A percentile compares a stretch with the other conserved stretches of the same genome.
Evolutionary conservation across 2,888 invertebrate genomes (phyloP).

Genomic region (Caenorhabditis afra): DNA sequence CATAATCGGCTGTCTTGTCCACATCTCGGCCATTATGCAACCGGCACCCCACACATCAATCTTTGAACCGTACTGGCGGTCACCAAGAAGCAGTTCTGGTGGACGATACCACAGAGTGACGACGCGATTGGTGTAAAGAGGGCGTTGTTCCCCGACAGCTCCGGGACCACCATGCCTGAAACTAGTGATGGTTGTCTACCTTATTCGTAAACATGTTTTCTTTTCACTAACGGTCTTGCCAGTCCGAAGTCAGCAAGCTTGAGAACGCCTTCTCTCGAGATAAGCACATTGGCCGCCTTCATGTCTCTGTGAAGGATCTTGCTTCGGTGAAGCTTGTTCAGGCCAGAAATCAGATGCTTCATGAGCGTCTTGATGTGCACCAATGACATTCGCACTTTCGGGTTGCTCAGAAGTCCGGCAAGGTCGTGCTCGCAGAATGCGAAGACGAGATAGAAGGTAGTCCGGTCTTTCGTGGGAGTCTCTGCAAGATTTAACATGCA

Average conservation of each 20-base stretch:
- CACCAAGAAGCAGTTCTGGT: slow-evolving; percentile 4
- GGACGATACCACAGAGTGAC: slow-evolving; percentile 5
- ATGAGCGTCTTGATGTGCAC: slow-evolving; percentile 94
- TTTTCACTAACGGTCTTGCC: slow-evolving; percentile 82
- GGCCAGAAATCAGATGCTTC: slow-evolving; percentile 92
- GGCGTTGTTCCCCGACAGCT: slow-evolving; percentile 88
- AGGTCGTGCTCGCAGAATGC: no score
- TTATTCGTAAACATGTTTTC: slow-evolving; percentile 61
- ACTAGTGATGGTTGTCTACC: no score
- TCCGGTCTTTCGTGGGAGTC: no score
- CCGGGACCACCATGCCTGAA: not conserved
- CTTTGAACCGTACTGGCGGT: slow-evolving; percentile 90
- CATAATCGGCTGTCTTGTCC: not conserved
- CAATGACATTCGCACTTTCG: slow-evolving; percentile 53
- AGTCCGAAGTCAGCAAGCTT: slow-evolving; percentile 92
- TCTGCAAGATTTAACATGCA: no score
- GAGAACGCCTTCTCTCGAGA: slow-evolving; percentile 83
- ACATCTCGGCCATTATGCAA: slow-evolving; percentile 95
- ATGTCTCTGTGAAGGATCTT: slow-evolving; percentile 99
- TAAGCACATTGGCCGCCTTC: slow-evolving; percentile 95
- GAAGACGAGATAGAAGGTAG: no score
- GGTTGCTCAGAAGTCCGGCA: slow-evolving; percentile 79
- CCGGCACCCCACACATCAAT: slow-evolving; percentile 98
- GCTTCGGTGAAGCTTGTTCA: slow-evolving; percentile 96
- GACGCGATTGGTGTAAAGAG: slow-evolving; percentile 82